Evolutionary conservation across 2,113 vertebrate genomes (phyloP).

Genomic region (Paracanthobrama guichenoti): DNA sequence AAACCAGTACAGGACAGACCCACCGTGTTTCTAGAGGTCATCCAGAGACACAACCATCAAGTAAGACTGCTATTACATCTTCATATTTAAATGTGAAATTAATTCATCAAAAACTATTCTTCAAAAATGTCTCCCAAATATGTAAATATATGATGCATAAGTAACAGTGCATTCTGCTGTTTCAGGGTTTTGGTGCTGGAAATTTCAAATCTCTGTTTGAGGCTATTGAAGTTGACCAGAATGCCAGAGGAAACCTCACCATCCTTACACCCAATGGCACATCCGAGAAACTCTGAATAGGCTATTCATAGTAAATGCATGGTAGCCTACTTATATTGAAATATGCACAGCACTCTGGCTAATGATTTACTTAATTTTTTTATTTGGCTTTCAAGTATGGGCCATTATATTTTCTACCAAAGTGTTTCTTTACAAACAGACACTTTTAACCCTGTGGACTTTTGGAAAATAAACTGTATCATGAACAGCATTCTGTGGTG

Average conservation of each 20-base stretch:
- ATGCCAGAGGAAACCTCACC: constrained; percentile 88
- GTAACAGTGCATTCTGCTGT: background rate
- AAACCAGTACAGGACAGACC: constrained; percentile 97
- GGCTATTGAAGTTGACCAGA: constrained; percentile 91
- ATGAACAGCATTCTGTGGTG: background rate
- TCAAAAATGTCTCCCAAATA: background rate
- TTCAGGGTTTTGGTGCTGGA: constrained; percentile 92
- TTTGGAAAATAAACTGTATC: background rate
- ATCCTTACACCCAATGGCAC: constrained; percentile 76
- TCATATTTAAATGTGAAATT: background rate
- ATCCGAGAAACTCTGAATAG: constrained; percentile 65
- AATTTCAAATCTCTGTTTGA: constrained; percentile 97
- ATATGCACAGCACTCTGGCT: background rate
- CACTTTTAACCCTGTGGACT: background rate
- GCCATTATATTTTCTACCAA: background rate
- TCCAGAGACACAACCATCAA: constrained; percentile 95
- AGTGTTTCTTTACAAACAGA: background rate
- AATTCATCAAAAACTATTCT: background rate
- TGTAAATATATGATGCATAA: background rate
- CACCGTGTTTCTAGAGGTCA: constrained; percentile 93
- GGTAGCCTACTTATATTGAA: background rate
- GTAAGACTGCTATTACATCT: constrained; percentile 62
- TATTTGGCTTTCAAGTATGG: background rate
- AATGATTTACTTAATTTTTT: background rate
- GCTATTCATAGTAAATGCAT: background rate